A percentile compares a stretch with the other conserved stretches of the same genome.
These are phyloP conservation scores for Dicyrtoma fusca DNA, from an alignment of 2,888 invertebrate genomes.

Conservation along the genomic window DNA sequence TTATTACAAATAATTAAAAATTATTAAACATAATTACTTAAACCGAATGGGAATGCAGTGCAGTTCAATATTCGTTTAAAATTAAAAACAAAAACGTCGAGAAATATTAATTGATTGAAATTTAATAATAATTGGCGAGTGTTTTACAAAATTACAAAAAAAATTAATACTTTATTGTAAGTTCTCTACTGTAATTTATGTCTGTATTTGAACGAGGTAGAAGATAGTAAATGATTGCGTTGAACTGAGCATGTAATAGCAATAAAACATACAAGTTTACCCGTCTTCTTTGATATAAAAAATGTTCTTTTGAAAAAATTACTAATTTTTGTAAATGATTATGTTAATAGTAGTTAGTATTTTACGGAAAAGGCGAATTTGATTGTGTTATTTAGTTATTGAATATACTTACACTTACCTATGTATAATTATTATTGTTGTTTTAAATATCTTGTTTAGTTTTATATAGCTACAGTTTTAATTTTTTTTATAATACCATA, in stretches of 20 bases:
- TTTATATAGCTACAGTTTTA: not conserved
- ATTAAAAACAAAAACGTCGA: not conserved
- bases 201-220: too few species aligned
- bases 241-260: not conserved
- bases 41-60: too few species aligned
- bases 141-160: too few species aligned
- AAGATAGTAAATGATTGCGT: not conserved
- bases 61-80: too few species aligned
- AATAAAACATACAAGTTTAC: not conserved
- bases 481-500: not conserved
- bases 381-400: not conserved
- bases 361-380: not conserved
- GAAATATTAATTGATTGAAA: too few species aligned
- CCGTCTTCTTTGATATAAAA: too few species aligned
- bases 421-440: too few species aligned
- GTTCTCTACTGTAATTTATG: too few species aligned
- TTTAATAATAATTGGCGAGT: too few species aligned
- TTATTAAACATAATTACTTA: not conserved
- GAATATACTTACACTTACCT: not conserved
- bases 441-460: too few species aligned
- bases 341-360: constrained; percentile 8
- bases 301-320: not conserved
- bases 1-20: not conserved
- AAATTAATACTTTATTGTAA: too few species aligned
- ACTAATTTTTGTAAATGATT: constrained; percentile 5